phyloP scores from a whole-genome alignment of 92 coral and sea anemone species.

The Heteractis magnifica region DNA sequence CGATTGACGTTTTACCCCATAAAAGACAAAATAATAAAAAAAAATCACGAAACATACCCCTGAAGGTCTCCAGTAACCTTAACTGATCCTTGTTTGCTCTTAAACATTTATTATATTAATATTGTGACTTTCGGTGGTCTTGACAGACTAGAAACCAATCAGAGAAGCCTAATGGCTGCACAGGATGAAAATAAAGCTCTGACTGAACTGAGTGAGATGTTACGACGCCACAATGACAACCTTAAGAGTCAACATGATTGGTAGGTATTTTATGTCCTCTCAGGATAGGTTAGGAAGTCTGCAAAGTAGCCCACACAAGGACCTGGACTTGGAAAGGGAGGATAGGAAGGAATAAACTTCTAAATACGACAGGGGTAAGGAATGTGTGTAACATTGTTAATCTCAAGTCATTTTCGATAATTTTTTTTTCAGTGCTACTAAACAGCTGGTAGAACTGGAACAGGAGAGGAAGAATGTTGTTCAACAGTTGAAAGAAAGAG shows the following conservation, averaged over 20 bases:
- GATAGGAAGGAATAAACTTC: not conserved
- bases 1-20: no score
- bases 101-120: no score
- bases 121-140: no score
- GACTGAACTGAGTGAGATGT: slow-evolving; percentile 92
- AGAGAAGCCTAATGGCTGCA: slow-evolving; percentile 86
- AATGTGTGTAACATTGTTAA: no score
- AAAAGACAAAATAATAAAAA: no score
- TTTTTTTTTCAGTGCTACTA: slow-evolving; percentile 66
- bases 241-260: slow-evolving; percentile 95
- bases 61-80: no score
- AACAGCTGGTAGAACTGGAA: slow-evolving; percentile 90
- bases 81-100: no score
- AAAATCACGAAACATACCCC: no score
- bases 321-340: not conserved
- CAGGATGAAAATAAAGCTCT: slow-evolving; percentile 90
- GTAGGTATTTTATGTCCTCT: slow-evolving; percentile 29
- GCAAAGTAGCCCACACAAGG: not conserved
- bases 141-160: slow-evolving; percentile 78
- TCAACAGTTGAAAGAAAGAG: slow-evolving; percentile 85
- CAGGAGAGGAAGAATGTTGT: slow-evolving; percentile 84
- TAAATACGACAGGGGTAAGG: no score
- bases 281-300: not conserved
- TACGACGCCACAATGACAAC: slow-evolving; percentile 92
- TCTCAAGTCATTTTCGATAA: not conserved